Percentiles rank a stretch among this genome's conserved stretches.
These are phyloP conservation scores for Chlorodrepanis virens DNA, from an alignment of 2,113 vertebrate species.

Conservation along the genomic window DNA sequence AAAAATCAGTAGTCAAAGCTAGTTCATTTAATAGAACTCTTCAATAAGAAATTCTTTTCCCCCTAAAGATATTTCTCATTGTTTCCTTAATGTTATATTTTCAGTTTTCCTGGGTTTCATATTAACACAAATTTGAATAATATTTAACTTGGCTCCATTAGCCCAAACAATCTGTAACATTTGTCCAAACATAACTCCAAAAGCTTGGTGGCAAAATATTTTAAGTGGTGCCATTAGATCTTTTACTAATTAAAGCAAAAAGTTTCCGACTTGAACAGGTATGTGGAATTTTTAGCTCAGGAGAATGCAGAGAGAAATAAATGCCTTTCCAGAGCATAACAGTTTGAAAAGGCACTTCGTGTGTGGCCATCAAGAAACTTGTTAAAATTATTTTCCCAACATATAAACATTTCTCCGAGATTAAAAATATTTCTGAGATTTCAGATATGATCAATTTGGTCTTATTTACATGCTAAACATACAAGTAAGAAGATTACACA, in stretches of 20 bases:
- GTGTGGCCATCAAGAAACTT: neutral
- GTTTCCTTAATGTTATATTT: neutral
- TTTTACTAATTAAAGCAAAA: constrained; percentile 15
- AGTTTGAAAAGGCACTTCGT: neutral
- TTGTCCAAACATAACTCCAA: constrained; percentile 12
- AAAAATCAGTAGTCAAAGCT: neutral
- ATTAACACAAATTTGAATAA: constrained; percentile 40
- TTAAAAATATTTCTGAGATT: neutral
- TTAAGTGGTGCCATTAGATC: constrained; percentile 18
- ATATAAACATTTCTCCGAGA: neutral
- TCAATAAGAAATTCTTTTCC: neutral
- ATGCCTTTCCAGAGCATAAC: neutral
- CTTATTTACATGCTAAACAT: neutral
- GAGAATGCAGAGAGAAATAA: neutral
- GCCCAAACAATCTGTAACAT: constrained; percentile 34
- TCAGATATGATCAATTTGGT: neutral
- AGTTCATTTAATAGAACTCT: neutral
- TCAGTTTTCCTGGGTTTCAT: constrained; percentile 8
- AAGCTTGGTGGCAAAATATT: constrained; percentile 6
- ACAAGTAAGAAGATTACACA: neutral
- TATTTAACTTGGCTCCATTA: constrained; percentile 39
- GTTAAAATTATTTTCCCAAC: neutral
- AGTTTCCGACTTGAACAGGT: neutral
- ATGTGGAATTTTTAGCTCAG: neutral
- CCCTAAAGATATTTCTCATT: neutral